These are phyloP conservation scores for Paguma larvata DNA, from an alignment of 2,797 vertebrate species.

Conservation along the genomic window DNA sequence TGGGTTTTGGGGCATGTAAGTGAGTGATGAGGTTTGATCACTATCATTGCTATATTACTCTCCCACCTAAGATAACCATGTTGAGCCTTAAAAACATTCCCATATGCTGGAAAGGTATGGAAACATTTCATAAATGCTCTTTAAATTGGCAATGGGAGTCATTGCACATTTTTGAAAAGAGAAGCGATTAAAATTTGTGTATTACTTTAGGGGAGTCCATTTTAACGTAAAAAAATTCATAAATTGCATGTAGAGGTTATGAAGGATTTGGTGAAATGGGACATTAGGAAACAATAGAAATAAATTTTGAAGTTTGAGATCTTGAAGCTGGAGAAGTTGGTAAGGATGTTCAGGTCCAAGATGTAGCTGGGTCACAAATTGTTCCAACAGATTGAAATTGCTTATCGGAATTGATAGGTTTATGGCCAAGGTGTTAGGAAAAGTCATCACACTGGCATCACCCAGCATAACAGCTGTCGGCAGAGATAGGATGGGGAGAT, in stretches of 20 bases:
- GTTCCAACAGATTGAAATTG: not conserved
- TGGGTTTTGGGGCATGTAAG: not conserved
- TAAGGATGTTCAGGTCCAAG: not conserved
- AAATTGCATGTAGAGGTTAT: not conserved
- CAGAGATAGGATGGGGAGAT: not conserved
- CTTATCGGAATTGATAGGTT: not conserved
- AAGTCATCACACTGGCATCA: not conserved
- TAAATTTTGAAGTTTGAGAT: constrained; percentile 25
- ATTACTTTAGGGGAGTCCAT: constrained; percentile 15
- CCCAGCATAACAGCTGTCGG: not conserved
- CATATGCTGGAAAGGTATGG: not conserved
- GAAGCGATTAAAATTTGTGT: not conserved
- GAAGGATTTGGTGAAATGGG: not conserved
- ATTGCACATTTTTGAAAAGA: not conserved
- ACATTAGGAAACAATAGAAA: not conserved
- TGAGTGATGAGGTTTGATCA: not conserved
- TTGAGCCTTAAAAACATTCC: not conserved
- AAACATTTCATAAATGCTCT: not conserved
- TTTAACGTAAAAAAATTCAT: not conserved
- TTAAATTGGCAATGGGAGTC: not conserved
- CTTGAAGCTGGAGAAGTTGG: not conserved
- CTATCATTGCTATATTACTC: not conserved
- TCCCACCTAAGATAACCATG: not conserved
- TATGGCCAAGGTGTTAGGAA: not conserved
- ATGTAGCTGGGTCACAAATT: not conserved